Conservation (phyloP, 1,140 invertebrate genomes). For the Drosophila arawakana region DNA sequence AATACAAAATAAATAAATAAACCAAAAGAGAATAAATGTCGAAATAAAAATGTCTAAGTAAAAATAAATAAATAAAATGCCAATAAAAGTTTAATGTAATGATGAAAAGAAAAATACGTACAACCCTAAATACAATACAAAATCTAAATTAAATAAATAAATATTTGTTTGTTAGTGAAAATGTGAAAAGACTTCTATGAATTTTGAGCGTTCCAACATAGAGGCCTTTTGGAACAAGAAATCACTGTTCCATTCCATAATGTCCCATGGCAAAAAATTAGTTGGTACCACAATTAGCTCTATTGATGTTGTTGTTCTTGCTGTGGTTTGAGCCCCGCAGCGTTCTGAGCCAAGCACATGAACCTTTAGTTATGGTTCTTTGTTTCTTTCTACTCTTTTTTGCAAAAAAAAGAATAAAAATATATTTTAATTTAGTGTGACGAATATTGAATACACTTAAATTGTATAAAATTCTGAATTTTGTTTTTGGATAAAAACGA, state of each 20-base stretch:
- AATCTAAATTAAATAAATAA: not conserved
- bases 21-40: no score
- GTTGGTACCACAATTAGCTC: slow-evolving; percentile 25
- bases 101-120: not conserved
- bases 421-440: slow-evolving; percentile 7
- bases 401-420: slow-evolving; percentile 27
- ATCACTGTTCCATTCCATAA: slow-evolving; percentile 36
- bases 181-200: not conserved
- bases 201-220: not conserved
- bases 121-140: not conserved
- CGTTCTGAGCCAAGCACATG: slow-evolving; percentile 59
- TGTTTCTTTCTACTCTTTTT: slow-evolving; percentile 11
- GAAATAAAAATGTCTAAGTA: no score
- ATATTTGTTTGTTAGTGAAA: not conserved
- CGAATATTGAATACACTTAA: slow-evolving; percentile 23
- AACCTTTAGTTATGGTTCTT: slow-evolving; percentile 60
- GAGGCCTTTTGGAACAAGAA: not conserved
- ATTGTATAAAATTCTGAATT: no score
- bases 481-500: no score
- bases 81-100: not conserved
- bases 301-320: slow-evolving; percentile 15
- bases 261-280: slow-evolving; percentile 30
- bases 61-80: no score
- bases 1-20: no score
- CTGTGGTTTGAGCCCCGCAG: slow-evolving; percentile 43